Base-by-base conservation (phyloP, 2,888 invertebrate genomes). In the Cristatella mucedo region DNA sequence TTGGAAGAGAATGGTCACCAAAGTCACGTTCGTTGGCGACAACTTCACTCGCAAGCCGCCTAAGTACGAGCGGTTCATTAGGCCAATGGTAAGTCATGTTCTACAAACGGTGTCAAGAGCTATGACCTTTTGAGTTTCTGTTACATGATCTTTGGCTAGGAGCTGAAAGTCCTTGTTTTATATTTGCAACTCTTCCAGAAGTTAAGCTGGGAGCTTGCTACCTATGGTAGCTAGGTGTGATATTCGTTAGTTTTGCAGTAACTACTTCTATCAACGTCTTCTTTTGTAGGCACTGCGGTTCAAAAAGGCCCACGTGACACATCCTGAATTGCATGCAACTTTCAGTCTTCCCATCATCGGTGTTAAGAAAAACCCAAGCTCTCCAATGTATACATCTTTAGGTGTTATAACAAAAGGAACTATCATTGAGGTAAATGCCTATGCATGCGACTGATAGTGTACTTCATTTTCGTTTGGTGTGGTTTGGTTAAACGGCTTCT, bases 1-100 rank as follows among this genome's bases (percentile, higher is more conserved):
- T 0, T 97, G 97, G 97, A 99, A 97, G 60, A 73, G 97, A 43
- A 93, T 97, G 91, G 93, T 97, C 0, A 97, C 95, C 0, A 99
- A 95, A 73, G 89, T 89, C 0, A 85, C 85, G 36, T 99, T 76
- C 68, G 97, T 99, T 2, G 95, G 95, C 0, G 97, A 99, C 61
- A 84, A 82, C 42, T 97, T 97, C 62, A 99, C 97, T 1, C 73
- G 97, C 30, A 99, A 99, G 71, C 97, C 97, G 16, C 97, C 95
- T 0, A 97, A 97, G 66, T 99, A 87, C 70, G 97, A 97, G 61
- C 74, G 97, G 44, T 97, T 99, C 59, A 95, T 97, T 45, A 71
- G 97, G 39, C 97, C 97, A 0, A 97, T 95, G 95, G 70, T 63
- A 47, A 49, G 56, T 45, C 6, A 2, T n/a, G 19, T 11, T n/a